These are phyloP conservation scores for Apotomis turbidana DNA, from an alignment of 2,888 invertebrate species.

Conservation along the genomic window DNA sequence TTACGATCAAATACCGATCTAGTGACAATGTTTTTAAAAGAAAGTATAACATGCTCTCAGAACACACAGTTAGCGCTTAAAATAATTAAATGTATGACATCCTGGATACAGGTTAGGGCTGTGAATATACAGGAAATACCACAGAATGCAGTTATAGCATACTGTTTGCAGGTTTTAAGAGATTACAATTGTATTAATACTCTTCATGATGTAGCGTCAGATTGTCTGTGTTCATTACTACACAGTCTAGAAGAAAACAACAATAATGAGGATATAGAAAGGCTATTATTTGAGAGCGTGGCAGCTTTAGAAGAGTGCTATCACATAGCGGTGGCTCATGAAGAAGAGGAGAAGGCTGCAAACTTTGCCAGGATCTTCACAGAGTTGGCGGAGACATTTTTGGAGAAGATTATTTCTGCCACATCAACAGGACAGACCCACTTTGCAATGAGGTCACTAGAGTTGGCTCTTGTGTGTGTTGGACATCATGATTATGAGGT, in stretches of 20 bases:
- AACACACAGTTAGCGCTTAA: conserved; percentile 88
- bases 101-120: conserved; percentile 95
- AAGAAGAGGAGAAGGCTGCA: conserved; percentile 96
- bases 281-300: conserved; percentile 92
- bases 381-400: conserved; percentile 95
- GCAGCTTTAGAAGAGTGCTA: conserved; percentile 92
- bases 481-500: conserved; percentile 99
- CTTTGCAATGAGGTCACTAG: conserved; percentile 92
- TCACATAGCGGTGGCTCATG: conserved; percentile 95
- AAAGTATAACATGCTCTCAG: conserved; percentile 87
- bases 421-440: conserved; percentile 85
- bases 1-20: conserved; percentile 89
- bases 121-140: conserved; percentile 89
- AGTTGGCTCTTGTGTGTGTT: conserved; percentile 95
- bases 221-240: conserved; percentile 94
- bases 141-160: conserved; percentile 88
- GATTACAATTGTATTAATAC: conserved; percentile 84
- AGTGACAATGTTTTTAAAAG: conserved; percentile 91
- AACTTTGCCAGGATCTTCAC: conserved; percentile 98
- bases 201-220: conserved; percentile 95
- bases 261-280: conserved; percentile 89
- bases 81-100: conserved; percentile 93
- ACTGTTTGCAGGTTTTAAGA: conserved; percentile 88
- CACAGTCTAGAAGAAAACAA: conserved; percentile 92
- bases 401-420: conserved; percentile 91